Base-by-base conservation (phyloP, 2,113 vertebrate genomes). In the Ranitomeya imitator region DNA sequence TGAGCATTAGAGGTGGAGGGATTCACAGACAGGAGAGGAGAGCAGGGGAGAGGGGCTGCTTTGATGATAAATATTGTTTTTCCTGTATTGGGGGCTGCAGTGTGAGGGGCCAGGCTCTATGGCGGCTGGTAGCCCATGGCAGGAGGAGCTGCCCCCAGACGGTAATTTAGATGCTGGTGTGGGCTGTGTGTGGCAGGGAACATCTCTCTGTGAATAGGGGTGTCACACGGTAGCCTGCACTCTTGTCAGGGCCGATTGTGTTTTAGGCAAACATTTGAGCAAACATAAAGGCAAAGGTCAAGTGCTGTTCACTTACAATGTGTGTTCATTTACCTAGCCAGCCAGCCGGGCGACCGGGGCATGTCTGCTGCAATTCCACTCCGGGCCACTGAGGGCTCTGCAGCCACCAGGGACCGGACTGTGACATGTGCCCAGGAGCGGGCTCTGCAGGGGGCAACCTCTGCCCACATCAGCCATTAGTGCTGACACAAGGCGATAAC, bases 241-340 rank as follows among this genome's bases (percentile, higher is more conserved):
- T 94, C 95, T 93, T 96, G 98, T 96, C 97, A 97, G 96, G 95
- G 95, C 96, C 95, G 96, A 98, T 99, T 98, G 98, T 98, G 96
- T 96, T 98, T 98, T 97, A 97, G 97, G 96, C 97, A 99, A 99
- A 99, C 97, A 98, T 96, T 95, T 95, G 95, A 95, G 94, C 94
- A 96, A 95, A 96, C 96, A 98, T 96, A 97, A 98, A 97, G 96
- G 95, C 97, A 97, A 97, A 98, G 97, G 97, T 99, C 98, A 99
- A 97, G 97, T 97, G 96, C 96, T 96, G 96, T 98, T 97, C 96
- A 97, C 95, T 95, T 96, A 95, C 97, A 97, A 97, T 97, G 96
- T 96, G 96, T 94, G 95, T 95, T 95, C 96, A 97, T 98, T 98
- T 96, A 97, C 96, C 96, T 97, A 96, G 94, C 90, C 94, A 97